Evolutionary conservation across 2,113 vertebrate species (phyloP).

Genomic region (Craseonycteris thonglongyai): DNA sequence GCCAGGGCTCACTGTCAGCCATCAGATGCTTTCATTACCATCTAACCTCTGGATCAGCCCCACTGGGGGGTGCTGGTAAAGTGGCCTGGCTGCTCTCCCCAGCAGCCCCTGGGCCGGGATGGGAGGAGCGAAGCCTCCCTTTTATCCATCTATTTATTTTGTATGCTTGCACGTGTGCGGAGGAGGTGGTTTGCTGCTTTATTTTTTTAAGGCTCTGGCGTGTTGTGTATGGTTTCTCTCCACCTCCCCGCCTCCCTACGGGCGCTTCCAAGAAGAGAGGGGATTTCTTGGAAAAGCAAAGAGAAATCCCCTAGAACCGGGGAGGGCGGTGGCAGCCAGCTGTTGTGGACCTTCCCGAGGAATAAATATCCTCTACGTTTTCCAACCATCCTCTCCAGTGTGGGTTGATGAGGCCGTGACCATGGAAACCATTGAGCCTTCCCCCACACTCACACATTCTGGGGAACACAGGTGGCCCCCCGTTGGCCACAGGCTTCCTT

Average conservation of each 20-base stretch:
- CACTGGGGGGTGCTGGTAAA: not conserved
- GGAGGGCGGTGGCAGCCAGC: slow-evolving; percentile 37
- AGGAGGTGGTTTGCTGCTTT: slow-evolving; percentile 45
- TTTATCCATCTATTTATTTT: slow-evolving; percentile 61
- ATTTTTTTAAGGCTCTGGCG: slow-evolving; percentile 61
- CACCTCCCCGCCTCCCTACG: not conserved
- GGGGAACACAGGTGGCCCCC: not conserved
- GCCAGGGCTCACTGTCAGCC: not conserved
- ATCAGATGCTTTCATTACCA: not conserved
- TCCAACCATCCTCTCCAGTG: slow-evolving; percentile 48
- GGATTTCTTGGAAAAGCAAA: not conserved
- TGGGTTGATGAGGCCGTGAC: not conserved
- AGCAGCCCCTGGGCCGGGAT: not conserved
- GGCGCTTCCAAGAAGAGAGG: slow-evolving; percentile 37
- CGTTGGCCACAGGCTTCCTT: not conserved
- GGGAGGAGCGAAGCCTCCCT: slow-evolving; percentile 11
- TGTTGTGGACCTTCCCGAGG: slow-evolving; percentile 53
- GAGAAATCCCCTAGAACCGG: not conserved
- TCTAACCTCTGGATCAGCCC: not conserved
- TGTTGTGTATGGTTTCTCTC: slow-evolving; percentile 48
- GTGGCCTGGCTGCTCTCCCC: not conserved
- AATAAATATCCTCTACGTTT: slow-evolving; percentile 73
- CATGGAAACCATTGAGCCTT: not conserved
- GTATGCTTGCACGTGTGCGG: slow-evolving; percentile 41
- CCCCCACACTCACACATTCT: not conserved